phyloP scores from a whole-genome alignment of 2,113 vertebrate species.

The Cygnus buccinator region DNA sequence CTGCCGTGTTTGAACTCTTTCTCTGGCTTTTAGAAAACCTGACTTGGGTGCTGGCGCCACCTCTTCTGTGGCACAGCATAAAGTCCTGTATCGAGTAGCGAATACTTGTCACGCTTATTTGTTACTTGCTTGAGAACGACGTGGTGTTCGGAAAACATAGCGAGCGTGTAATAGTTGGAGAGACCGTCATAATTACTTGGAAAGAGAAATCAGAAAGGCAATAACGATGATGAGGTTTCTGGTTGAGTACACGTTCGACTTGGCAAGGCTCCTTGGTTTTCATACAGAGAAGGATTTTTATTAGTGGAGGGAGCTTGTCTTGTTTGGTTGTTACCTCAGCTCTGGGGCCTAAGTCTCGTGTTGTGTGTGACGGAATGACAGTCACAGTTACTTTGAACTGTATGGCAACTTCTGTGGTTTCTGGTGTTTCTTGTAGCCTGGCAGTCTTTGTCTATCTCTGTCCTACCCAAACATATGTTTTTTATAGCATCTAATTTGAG shows the following conservation, averaged over 20 bases:
- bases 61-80: neutral
- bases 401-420: rapidly evolving
- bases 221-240: neutral
- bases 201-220: neutral
- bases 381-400: neutral
- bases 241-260: neutral
- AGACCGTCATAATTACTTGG: neutral
- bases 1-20: neutral
- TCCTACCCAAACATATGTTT: neutral
- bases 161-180: neutral
- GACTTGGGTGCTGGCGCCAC: neutral
- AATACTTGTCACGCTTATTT: rapidly evolving
- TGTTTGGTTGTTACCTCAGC: neutral
- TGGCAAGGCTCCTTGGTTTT: neutral
- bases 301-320: neutral
- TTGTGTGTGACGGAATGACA: neutral
- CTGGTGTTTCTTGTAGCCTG: neutral
- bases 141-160: neutral
- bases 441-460: neutral
- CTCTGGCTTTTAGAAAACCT: neutral
- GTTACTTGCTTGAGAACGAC: neutral
- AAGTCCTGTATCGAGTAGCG: neutral
- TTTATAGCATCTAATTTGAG: neutral
- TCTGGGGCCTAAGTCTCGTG: neutral
- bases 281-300: neutral